Conservation (phyloP, 37 sponge, comb jelly and placozoan genomes). For the Crambe crambe region DNA sequence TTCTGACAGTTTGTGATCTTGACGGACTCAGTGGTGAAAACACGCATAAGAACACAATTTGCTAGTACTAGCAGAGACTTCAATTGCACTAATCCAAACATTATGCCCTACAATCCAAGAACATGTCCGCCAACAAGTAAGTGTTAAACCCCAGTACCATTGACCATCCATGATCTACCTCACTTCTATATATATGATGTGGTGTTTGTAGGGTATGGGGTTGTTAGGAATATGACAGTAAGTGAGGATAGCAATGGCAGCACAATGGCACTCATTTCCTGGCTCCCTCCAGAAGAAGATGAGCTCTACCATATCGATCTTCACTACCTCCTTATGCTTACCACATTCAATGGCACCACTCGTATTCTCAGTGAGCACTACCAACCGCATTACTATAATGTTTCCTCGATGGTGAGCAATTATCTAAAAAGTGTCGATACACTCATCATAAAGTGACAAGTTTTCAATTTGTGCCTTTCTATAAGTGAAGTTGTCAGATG, state of each 20-base stretch:
- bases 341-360: too few relatives aligned
- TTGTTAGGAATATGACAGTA: neutral
- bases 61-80: neutral
- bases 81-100: neutral
- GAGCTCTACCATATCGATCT: neutral
- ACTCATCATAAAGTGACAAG: too few relatives aligned
- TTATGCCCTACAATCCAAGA: neutral
- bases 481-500: too few relatives aligned
- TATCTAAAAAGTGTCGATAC: neutral
- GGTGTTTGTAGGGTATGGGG: too few relatives aligned
- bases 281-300: neutral
- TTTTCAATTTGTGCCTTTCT: too few relatives aligned
- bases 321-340: neutral
- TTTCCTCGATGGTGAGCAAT: neutral
- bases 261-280: neutral
- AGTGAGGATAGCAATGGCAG: neutral
- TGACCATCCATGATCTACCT: too few relatives aligned
- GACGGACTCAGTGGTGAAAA: neutral
- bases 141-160: neutral
- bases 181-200: too few relatives aligned
- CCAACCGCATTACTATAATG: neutral
- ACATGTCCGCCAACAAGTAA: neutral
- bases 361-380: too few relatives aligned
- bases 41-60: neutral
- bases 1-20: neutral